Conservation (phyloP, 2,888 invertebrate species). For the Agriopis marginaria region DNA sequence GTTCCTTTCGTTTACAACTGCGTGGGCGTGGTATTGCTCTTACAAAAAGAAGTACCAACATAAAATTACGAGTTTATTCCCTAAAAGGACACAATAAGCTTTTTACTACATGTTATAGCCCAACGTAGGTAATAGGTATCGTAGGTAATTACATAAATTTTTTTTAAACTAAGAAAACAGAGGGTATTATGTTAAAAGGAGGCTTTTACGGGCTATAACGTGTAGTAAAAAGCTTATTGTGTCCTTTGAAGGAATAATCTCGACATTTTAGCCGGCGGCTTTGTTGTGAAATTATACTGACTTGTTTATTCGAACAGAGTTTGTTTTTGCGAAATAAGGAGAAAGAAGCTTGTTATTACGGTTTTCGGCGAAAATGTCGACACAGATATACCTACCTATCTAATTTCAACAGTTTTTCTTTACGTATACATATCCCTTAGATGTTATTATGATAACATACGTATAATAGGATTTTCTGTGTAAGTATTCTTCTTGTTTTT, state of each 20-base stretch:
- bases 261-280: slow-evolving; percentile 17
- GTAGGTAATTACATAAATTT: neutral
- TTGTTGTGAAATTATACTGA: slow-evolving; percentile 14
- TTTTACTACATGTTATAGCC: slow-evolving; percentile 16
- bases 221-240: slow-evolving; percentile 19
- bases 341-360: slow-evolving; percentile 4
- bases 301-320: slow-evolving; percentile 17
- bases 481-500: neutral
- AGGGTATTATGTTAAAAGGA: slow-evolving; percentile 20
- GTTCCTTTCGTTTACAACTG: no score
- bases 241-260: slow-evolving; percentile 22
- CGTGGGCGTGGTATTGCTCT: no score
- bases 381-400: neutral
- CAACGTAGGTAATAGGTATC: no score
- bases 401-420: neutral
- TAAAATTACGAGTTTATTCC: slow-evolving; percentile 16
- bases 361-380: neutral
- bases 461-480: neutral
- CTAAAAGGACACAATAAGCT: slow-evolving; percentile 18
- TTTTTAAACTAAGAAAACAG: neutral
- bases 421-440: neutral
- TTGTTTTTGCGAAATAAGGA: slow-evolving; percentile 7
- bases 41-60: no score
- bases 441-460: neutral
- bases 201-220: slow-evolving; percentile 10